Percentiles rank a stretch among this genome's conserved stretches.
These are phyloP conservation scores for Chlamydotis undulata DNA, from an alignment of 2,113 vertebrate species.

Conservation along the genomic window DNA sequence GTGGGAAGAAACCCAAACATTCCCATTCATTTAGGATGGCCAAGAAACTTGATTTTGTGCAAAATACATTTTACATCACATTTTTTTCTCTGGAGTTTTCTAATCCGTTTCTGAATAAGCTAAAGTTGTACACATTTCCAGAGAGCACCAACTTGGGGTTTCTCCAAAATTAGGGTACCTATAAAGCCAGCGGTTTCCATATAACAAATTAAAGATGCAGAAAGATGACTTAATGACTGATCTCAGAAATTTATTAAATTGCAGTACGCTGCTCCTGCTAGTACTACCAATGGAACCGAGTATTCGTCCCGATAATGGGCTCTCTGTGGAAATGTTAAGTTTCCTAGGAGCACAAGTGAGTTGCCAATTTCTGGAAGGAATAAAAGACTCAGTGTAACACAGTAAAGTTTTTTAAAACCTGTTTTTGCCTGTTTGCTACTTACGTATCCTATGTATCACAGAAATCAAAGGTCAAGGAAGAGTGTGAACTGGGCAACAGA, in stretches of 20 bases:
- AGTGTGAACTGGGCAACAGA: neutral
- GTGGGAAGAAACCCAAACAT: neutral
- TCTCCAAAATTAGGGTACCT: neutral
- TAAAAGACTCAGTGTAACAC: neutral
- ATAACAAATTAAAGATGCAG: neutral
- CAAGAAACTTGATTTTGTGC: neutral
- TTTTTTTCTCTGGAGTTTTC: neutral
- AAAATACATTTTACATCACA: neutral
- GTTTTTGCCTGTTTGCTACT: neutral
- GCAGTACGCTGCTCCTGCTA: neutral
- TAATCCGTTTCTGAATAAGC: neutral
- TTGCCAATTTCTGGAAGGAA: neutral
- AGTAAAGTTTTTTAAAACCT: neutral
- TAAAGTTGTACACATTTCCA: neutral
- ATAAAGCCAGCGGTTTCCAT: neutral
- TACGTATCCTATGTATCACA: neutral
- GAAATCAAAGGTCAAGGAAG: neutral
- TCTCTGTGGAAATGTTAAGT: neutral
- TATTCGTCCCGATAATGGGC: neutral
- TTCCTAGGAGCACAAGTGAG: neutral
- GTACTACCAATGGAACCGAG: neutral
- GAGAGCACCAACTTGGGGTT: rapidly evolving
- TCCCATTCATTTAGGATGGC: neutral
- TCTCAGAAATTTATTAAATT: neutral
- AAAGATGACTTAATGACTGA: neutral